phyloP scores from a whole-genome alignment of 2,888 invertebrate genomes.

The Apantesis nais region DNA sequence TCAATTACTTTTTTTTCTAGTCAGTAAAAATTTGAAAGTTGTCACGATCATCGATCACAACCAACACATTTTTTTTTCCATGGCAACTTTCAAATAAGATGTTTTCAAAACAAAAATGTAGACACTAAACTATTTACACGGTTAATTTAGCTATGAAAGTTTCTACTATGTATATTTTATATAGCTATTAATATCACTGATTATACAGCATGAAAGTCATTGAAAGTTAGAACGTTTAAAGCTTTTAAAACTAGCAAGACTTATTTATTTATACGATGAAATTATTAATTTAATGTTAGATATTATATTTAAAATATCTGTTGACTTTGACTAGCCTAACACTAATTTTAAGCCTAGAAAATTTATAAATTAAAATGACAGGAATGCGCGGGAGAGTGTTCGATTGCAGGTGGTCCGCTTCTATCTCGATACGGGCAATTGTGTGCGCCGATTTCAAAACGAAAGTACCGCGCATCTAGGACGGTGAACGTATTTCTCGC shows the following conservation, averaged over 20 bases:
- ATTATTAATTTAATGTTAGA: neutral
- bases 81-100: conserved; percentile 54
- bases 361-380: conserved; percentile 49
- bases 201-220: conserved; percentile 34
- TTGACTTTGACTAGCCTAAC: neutral
- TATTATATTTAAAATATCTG: neutral
- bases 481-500: conserved; percentile 85
- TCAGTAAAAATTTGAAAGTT: conserved; percentile 58
- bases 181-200: conserved; percentile 31
- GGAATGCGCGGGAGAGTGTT: conserved; percentile 70
- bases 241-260: neutral
- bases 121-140: conserved; percentile 48
- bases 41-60: conserved; percentile 62
- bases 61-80: conserved; percentile 54
- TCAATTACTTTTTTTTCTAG: conserved; percentile 49
- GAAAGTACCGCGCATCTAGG: conserved; percentile 85
- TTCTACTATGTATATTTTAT: conserved; percentile 34
- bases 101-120: conserved; percentile 45
- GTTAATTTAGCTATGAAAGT: conserved; percentile 41
- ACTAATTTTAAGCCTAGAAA: conserved; percentile 11
- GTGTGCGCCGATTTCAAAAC: conserved; percentile 85
- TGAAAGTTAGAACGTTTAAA: conserved; percentile 9
- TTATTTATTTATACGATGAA: neutral
- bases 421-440: conserved; percentile 83
- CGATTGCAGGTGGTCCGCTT: conserved; percentile 68